Evolutionary conservation across 2,797 vertebrate genomes (phyloP).

Genomic region (Sebastes ruberrimus): DNA sequence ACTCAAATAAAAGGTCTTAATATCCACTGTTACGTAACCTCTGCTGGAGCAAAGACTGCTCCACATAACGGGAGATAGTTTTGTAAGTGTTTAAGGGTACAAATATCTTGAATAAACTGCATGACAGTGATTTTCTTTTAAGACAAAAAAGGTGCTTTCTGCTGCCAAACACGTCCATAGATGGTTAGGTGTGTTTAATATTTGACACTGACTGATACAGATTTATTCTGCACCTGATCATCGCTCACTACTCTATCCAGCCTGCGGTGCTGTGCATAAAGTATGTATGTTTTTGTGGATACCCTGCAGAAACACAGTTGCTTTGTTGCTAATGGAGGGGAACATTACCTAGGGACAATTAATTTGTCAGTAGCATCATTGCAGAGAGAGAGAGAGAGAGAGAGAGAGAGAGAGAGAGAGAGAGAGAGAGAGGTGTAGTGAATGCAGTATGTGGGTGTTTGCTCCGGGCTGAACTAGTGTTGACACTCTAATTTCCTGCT

Average conservation of each 20-base stretch:
- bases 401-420: background rate
- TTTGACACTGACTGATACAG: background rate
- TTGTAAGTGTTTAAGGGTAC: background rate
- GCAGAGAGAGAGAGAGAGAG: background rate
- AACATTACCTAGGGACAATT: background rate
- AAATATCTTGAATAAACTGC: background rate
- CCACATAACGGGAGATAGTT: background rate
- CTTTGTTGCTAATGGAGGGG: background rate
- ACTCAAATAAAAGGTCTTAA: background rate
- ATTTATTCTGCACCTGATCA: background rate
- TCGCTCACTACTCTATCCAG: background rate
- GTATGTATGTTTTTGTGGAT: background rate
- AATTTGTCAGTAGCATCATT: background rate
- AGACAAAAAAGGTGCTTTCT: background rate
- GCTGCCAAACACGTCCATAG: background rate
- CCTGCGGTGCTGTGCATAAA: background rate
- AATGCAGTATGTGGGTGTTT: slow-evolving; percentile 18
- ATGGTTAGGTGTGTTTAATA: background rate
- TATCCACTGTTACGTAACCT: background rate
- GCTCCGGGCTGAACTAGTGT: background rate
- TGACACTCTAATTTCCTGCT: slow-evolving; percentile 1
- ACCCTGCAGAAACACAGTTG: slow-evolving; percentile 1
- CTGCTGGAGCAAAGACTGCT: background rate
- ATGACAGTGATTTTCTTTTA: background rate
- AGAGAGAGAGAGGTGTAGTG: background rate